Base-by-base conservation (phyloP, 1,140 invertebrate genomes). In the Hycleus phaleratus region DNA sequence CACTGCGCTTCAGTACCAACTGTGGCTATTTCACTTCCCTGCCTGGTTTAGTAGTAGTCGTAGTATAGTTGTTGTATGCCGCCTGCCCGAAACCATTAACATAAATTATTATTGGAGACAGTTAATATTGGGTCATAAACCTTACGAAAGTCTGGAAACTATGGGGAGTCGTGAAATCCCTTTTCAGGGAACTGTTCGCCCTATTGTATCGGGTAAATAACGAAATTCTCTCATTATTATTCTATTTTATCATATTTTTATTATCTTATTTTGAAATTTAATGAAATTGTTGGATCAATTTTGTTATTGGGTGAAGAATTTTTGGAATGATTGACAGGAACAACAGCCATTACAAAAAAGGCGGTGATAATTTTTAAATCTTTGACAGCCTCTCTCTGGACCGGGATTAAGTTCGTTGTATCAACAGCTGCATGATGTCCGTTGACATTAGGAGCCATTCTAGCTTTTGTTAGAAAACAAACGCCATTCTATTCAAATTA, bases 81-180 rank as follows among this genome's bases (percentile, higher is more conserved):
- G 56, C 49, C 62, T 62, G 61, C 49, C 56, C 64, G 61, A 64
- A 64, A 62, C 70, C 73, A 74, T 74, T 74, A 74, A 72, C 71
- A 74, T 73, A 73, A 74, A 74, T 74, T 74, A 73, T 74, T 71
- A 70, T 68, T 64, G 72, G 71, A 73, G 73, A 73, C 73, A 72
- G 71, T 73, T 72, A 72, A 72, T 73, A 74, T 71, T 72, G 71
- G 69, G 71, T 71, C 71, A 71, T 74, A 73, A 74, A 74, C 67
- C 60, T 68, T 63, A 48, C 56, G 46, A 49, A 47, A 59, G 58
- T 59, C 60, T 62, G 61, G 60, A 66, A 67, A 52, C 59, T 57
- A 51, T 53, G 59, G 61, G 59, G 60, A 58, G 59, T 48, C 38
- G 49, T 60, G 44, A 49, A 26, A 49, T 38, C 26, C 25, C 53